Base-by-base conservation (phyloP, 2,888 invertebrate species). In the Cyaniris semiargus region DNA sequence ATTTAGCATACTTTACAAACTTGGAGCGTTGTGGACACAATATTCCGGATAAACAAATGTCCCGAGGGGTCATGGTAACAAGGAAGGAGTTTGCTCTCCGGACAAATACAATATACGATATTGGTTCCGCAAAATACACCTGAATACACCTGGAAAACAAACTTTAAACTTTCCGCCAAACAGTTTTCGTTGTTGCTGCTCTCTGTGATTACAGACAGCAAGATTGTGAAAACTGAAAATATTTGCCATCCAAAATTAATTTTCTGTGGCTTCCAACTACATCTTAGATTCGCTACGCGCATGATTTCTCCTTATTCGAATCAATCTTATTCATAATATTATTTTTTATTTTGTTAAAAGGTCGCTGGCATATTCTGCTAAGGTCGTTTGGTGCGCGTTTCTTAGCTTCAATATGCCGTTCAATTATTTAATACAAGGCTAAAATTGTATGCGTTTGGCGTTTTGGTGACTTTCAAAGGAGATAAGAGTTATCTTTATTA, bases 341-440 rank as follows among this genome's bases (percentile, higher is more conserved):
- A 89, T 91, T 89, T 91, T 86, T 85, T 48, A 72, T 44, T 53
- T 74, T 74, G 18, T 74, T 74, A 18, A 74, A 74, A 74, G 74
- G 74, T 74, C 74, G 74, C 74, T 27, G 80, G 86, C 86, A 86
- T 90, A 89, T 90, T 89, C 87, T 85, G 87, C 87, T 91, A 90
- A 93, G 92, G 92, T 91, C 92, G 89, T 82, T 87, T 88, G 87
- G 87, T 89, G 87, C 88, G 88, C 88, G 87, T 88, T 90, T 90
- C 89, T 87, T 90, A 90, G 90, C 90, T 85, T 88, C 91, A 91
- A 87, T 86, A 84, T 87, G 87, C 87, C 86, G 87, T 88, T 86
- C 83, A 87, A 88, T 88, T 88, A 90, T 91, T 87, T 88, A 86
- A 89, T 85, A 86, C 92, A 91, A 93, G 92, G 92, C 88, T 89